Percentiles rank a stretch among this genome's conserved stretches.
Conservation (phyloP, 2,888 invertebrate species). For the Lacanobia oleracea region DNA sequence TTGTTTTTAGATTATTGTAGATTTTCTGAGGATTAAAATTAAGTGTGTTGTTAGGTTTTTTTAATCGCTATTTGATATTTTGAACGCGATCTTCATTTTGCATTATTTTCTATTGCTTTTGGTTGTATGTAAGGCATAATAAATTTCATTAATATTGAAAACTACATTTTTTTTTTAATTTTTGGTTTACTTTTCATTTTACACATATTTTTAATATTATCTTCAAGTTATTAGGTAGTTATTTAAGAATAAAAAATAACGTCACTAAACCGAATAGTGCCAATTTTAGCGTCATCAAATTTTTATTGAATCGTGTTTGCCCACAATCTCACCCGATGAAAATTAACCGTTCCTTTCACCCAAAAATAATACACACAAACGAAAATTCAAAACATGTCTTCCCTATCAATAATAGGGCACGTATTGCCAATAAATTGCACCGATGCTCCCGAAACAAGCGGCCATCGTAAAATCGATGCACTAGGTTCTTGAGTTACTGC, state of each 20-base stretch:
- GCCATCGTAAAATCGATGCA: conserved; percentile 69
- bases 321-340: no score
- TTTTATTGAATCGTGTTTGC: no score
- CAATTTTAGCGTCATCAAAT: no score
- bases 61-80: conserved; percentile 2
- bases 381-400: conserved; percentile 62
- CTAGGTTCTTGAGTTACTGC: conserved; percentile 72
- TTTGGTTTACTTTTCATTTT: no score
- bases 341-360: background rate
- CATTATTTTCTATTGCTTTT: background rate
- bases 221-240: no score
- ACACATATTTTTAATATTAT: no score
- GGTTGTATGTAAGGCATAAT: background rate
- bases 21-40: conserved; percentile 37
- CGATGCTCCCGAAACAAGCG: conserved; percentile 66
- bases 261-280: no score
- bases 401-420: conserved; percentile 63
- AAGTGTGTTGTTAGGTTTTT: conserved; percentile 11
- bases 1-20: conserved; percentile 19
- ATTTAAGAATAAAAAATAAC: no score
- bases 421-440: conserved; percentile 67
- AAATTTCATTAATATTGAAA: no score
- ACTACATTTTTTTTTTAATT: no score
- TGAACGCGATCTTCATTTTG: background rate
- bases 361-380: conserved; percentile 38